These are phyloP conservation scores for Acridotheres tristis DNA, from an alignment of 2,797 vertebrate species.

Conservation along the genomic window DNA sequence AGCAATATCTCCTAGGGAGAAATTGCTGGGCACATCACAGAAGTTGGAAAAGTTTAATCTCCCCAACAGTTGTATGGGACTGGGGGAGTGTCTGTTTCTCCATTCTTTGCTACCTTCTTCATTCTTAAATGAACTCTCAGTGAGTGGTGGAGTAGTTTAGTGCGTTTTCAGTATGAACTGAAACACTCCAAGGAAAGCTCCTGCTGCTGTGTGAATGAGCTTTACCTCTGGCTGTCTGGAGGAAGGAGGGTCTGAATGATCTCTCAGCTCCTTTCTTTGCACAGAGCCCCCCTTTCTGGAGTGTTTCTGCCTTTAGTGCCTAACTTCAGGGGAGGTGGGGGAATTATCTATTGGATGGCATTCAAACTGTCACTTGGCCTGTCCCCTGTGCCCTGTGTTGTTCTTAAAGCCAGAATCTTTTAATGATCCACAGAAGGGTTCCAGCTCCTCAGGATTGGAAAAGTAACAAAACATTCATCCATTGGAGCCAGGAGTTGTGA, in stretches of 20 bases:
- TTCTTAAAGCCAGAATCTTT: neutral
- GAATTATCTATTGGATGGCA: neutral
- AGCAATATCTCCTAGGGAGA: neutral
- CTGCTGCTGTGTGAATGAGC: neutral
- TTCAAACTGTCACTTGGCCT: neutral
- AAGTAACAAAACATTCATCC: neutral
- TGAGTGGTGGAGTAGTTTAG: neutral
- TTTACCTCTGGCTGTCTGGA: neutral
- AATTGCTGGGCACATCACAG: neutral
- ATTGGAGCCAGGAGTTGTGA: rapidly evolving
- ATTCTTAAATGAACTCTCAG: neutral
- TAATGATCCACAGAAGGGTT: neutral
- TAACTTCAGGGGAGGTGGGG: neutral
- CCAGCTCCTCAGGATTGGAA: neutral
- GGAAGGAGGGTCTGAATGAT: neutral
- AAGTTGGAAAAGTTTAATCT: neutral
- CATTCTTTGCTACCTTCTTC: neutral
- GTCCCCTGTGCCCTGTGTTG: neutral
- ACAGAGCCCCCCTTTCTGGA: neutral
- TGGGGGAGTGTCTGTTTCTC: neutral
- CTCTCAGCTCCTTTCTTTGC: neutral
- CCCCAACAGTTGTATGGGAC: neutral
- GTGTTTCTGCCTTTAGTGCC: neutral
- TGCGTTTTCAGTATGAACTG: neutral
- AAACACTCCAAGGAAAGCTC: neutral